phyloP scores from a whole-genome alignment of 1,140 invertebrate genomes.

The Myzus persicae region DNA sequence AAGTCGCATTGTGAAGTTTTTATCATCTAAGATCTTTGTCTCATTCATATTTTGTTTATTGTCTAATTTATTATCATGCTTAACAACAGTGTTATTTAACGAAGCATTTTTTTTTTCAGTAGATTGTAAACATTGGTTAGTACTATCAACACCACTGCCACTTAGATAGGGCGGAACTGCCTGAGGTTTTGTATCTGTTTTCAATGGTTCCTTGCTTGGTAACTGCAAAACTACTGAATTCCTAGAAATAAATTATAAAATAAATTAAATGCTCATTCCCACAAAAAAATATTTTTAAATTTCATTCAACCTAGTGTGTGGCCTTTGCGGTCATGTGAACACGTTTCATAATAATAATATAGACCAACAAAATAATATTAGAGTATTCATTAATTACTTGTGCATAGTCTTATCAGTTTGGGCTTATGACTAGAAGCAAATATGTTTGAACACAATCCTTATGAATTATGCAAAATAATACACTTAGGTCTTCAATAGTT shows the following conservation, averaged over 20 bases:
- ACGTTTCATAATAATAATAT: no score
- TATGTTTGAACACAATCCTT: no score
- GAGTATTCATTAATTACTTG: background rate
- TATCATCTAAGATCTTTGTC: constrained; percentile 15
- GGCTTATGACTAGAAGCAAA: background rate
- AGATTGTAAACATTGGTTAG: background rate
- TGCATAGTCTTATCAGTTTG: background rate
- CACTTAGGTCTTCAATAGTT: no score
- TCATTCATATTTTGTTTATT: constrained; percentile 29
- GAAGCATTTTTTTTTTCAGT: constrained; percentile 35
- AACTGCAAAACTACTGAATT: constrained; percentile 19
- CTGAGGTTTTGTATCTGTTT: background rate
- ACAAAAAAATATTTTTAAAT: no score
- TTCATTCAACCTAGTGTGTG: no score
- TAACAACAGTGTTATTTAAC: background rate
- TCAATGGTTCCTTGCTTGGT: constrained; percentile 31
- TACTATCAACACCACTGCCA: constrained; percentile 21
- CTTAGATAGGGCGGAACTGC: constrained; percentile 33
- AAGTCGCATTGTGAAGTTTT: constrained; percentile 22
- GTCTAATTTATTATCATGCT: background rate
- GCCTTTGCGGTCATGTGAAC: no score
- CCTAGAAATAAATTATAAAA: background rate
- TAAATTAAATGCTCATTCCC: background rate
- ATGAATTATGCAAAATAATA: no score
- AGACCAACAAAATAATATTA: background rate